Evolutionary conservation across 2,797 vertebrate genomes (phyloP), one percentile per base, ranked within the genome.

Genomic region (Ficedula albicollis): DNA sequence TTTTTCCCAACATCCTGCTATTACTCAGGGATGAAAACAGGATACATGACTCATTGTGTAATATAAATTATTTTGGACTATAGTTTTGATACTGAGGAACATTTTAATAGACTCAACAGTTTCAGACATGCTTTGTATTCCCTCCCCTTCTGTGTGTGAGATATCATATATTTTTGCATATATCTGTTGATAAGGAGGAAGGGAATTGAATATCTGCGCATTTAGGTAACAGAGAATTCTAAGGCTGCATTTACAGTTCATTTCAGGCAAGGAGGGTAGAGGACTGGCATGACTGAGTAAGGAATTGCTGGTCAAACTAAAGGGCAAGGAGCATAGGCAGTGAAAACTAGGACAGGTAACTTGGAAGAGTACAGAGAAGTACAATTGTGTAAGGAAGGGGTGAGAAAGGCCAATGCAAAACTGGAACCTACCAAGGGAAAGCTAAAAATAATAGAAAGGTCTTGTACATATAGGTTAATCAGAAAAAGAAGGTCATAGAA

Each of bases 11-110:
- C 36, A 84, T 88, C 70, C 77, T 83, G 68, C 41, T 80, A 29
- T 87, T 89, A 54, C 34, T 87, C 54, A 75, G 36, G 21, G n/a
- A 38, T 43, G 16, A 74, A 89, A 89, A 29, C 49, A 83, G 78
- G 43, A 72, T 75, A n/a, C 11, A 77, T 87, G 60, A 90, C 52
- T 89, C 72, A 85, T 18, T 74, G n/a, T 44, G 16, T 23, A 81
- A 44, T 22, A 18, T 51, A 82, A 91, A 86, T 76, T 94, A 75
- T 80, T 93, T 95, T 77, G 60, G 36, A 34, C 26, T 87, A 12
- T 48, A 41, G 11, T 66, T 90, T 91, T 94, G 69, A 69, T 59
- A 62, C 15, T 52, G 36, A 55, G 18, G 4, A 93, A 81, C 12
- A 43, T 87, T 91, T 85, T 72, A 87, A 75, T 58, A 78, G 46